Conservation (phyloP, 2,797 vertebrate species). For the Chaetophractus vellerosus region DNA sequence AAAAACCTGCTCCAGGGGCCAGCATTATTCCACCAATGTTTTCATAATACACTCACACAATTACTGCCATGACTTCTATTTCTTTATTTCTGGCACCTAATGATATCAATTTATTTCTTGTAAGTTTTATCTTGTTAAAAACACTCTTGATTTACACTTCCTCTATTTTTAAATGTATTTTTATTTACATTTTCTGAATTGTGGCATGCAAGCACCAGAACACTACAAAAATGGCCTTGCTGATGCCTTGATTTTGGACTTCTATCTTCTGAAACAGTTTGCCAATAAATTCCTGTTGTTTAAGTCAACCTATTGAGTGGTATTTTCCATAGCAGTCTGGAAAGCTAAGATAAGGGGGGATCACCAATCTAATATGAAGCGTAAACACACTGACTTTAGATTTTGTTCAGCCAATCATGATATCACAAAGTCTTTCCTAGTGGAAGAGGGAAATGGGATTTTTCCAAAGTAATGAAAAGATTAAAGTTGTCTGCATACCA, state of each 20-base stretch:
- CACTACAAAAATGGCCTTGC: too few relatives aligned
- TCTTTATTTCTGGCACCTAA: conserved; percentile 16
- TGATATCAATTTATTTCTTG: not conserved
- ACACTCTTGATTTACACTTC: conserved; percentile 54
- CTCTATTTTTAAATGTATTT: conserved; percentile 44
- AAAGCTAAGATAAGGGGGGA: not conserved
- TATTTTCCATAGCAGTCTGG: too few relatives aligned
- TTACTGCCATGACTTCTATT: not conserved
- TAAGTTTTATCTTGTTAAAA: not conserved
- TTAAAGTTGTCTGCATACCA: not conserved
- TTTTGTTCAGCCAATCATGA: conserved; percentile 14
- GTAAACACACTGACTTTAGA: not conserved
- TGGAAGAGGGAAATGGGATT: conserved; percentile 21
- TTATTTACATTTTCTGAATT: conserved; percentile 47
- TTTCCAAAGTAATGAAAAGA: not conserved
- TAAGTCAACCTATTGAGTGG: too few relatives aligned
- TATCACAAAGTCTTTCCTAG: not conserved
- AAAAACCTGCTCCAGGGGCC: not conserved
- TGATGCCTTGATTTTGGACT: too few relatives aligned
- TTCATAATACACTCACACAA: not conserved
- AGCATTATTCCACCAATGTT: not conserved
- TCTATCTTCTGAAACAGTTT: too few relatives aligned
- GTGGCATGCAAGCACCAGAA: too few relatives aligned
- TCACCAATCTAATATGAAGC: not conserved
- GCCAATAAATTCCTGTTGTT: too few relatives aligned